Evolutionary conservation across 2,113 vertebrate genomes (phyloP).

Genomic region (Gobio gobio): DNA sequence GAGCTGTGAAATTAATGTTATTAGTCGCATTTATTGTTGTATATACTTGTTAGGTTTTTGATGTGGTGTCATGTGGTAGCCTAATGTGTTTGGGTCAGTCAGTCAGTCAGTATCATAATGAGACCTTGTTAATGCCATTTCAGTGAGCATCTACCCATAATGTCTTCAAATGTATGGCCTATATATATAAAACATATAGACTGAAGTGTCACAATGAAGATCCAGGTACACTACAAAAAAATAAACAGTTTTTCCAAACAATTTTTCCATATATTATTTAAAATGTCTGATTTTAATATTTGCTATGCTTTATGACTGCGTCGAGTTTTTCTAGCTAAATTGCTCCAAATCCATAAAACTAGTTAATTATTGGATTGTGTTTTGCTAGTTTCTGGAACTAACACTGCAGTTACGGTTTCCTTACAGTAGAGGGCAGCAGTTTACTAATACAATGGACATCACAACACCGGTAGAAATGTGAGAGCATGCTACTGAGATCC

Average conservation of each 20-base stretch:
- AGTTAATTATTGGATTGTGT: not conserved
- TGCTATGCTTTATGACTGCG: no score
- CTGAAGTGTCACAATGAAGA: no score
- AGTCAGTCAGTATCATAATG: not conserved
- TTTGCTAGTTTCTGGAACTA: not conserved
- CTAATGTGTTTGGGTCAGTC: not conserved
- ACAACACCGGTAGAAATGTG: not conserved
- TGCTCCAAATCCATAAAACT: not conserved
- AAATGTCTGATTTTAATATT: no score
- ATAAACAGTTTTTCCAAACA: no score
- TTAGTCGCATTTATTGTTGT: not conserved
- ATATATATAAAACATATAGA: no score
- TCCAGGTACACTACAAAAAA: no score
- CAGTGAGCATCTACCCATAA: not conserved
- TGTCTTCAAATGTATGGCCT: no score
- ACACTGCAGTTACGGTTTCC: not conserved
- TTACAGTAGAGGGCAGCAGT: slow-evolving; percentile 44
- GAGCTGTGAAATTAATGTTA: not conserved
- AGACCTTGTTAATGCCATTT: not conserved
- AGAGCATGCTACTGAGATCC: not conserved
- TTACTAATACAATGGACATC: not conserved
- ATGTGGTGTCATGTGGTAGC: not conserved
- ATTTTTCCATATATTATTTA: no score
- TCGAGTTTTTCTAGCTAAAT: no score
- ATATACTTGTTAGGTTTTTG: not conserved